These are phyloP conservation scores for Crambe crambe DNA, from an alignment of 37 sponge, comb jelly and placozoan genomes.

Conservation along the genomic window DNA sequence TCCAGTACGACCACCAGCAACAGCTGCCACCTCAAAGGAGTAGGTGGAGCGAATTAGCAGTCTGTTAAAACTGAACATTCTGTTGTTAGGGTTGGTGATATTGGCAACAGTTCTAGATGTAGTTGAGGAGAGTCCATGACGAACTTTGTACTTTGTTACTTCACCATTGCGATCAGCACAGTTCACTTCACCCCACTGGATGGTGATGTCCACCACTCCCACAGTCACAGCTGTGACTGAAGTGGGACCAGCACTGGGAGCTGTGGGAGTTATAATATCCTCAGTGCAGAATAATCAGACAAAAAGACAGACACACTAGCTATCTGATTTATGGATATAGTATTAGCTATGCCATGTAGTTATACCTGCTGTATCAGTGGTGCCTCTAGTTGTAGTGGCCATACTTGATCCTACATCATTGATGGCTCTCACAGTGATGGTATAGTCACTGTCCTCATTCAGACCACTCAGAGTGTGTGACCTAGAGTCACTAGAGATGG, in stretches of 20 bases:
- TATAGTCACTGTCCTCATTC: conserved; percentile 15
- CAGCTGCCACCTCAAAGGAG: conserved; percentile 19
- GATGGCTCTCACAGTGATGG: conserved; percentile 10
- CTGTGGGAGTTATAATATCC: conserved; percentile 6
- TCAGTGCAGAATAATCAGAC: background rate
- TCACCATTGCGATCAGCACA: conserved; percentile 39
- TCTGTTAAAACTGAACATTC: background rate
- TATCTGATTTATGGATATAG: no score
- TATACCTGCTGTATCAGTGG: background rate
- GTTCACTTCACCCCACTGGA: conserved; percentile 25
- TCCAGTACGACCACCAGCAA: conserved; percentile 4
- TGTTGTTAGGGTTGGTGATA: background rate
- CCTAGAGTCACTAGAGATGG: background rate
- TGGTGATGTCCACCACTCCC: background rate
- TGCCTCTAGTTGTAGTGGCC: background rate
- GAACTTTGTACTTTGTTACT: conserved; percentile 29
- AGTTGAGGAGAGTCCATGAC: background rate
- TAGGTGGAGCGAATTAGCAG: background rate
- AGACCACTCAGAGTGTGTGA: background rate
- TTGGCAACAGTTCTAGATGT: no score
- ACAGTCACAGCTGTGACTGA: background rate
- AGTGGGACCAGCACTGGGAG: conserved; percentile 5
- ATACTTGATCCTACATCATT: background rate
- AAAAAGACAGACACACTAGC: background rate
- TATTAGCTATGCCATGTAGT: no score